Evolutionary conservation across 23 tunicate species (phyloP).

Genomic region (Corella eumyota): DNA sequence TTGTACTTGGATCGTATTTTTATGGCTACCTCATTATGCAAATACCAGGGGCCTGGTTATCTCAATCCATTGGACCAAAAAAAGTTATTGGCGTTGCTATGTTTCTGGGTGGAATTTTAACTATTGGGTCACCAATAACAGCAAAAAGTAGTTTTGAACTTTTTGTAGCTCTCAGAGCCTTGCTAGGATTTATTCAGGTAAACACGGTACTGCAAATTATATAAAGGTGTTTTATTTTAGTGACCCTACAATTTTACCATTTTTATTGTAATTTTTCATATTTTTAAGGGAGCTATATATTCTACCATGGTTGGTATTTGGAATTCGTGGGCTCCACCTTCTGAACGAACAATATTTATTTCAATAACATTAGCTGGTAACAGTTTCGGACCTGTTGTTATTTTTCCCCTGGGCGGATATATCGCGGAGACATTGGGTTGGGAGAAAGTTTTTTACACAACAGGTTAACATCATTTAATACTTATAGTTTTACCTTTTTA

Average conservation of each 20-base stretch:
- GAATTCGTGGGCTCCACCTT: not conserved
- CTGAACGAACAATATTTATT: not conserved
- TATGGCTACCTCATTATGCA: conserved; percentile 50
- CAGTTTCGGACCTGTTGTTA: not conserved
- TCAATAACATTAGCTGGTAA: not conserved
- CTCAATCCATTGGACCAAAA: conserved; percentile 41
- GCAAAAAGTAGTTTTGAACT: conserved; percentile 32
- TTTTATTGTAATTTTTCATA: too few relatives aligned
- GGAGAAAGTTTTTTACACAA: not conserved
- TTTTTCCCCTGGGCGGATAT: not conserved
- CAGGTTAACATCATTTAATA: not conserved
- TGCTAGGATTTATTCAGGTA: conserved; percentile 69
- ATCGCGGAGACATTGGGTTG: not conserved
- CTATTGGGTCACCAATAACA: conserved; percentile 28
- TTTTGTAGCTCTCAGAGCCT: conserved; percentile 27
- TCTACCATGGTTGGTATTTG: not conserved
- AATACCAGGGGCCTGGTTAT: conserved; percentile 64
- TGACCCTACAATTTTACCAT: too few relatives aligned
- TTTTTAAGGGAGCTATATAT: not conserved
- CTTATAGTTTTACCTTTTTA: not conserved
- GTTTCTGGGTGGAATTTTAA: conserved; percentile 22
- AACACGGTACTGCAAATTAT: too few relatives aligned
- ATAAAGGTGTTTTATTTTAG: too few relatives aligned
- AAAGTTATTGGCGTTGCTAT: conserved; percentile 33
- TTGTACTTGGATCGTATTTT: conserved; percentile 42